Conservation (phyloP, 2,113 vertebrate genomes). For the Alces alces region DNA sequence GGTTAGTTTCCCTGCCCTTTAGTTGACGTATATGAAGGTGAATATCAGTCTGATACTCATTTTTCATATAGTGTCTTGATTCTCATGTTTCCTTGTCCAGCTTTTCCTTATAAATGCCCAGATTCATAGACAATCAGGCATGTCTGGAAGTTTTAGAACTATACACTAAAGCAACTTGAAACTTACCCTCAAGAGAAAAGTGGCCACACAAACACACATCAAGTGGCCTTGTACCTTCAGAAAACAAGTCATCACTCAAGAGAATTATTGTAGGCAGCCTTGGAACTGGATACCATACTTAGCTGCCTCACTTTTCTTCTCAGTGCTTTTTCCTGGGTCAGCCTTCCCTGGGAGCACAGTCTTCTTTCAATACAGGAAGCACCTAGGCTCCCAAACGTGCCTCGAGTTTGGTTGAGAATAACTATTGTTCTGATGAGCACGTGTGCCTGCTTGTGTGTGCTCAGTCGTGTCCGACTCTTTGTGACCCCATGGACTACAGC, state of each 20-base stretch:
- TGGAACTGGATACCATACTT: background rate
- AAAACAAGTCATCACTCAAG: background rate
- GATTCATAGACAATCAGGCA: background rate
- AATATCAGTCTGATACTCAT: background rate
- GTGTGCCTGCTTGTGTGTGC: background rate
- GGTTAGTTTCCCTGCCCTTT: background rate
- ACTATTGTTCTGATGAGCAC: background rate
- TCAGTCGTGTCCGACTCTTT: background rate
- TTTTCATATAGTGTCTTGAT: background rate
- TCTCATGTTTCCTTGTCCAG: background rate
- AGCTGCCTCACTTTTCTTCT: background rate
- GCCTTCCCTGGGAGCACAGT: background rate
- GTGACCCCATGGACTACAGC: background rate
- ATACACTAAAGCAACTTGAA: background rate
- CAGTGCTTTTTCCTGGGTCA: background rate
- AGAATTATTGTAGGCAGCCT: background rate
- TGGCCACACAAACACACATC: background rate
- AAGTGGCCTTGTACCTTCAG: background rate
- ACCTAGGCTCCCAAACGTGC: background rate
- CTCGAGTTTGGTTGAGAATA: background rate
- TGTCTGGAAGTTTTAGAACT: background rate
- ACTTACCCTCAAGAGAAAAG: background rate
- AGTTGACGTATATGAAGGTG: background rate
- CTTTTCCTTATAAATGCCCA: background rate
- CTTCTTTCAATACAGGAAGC: background rate